These are phyloP conservation scores for Sphaerophoria rueppellii DNA, from an alignment of 2,888 invertebrate species.

Conservation along the genomic window DNA sequence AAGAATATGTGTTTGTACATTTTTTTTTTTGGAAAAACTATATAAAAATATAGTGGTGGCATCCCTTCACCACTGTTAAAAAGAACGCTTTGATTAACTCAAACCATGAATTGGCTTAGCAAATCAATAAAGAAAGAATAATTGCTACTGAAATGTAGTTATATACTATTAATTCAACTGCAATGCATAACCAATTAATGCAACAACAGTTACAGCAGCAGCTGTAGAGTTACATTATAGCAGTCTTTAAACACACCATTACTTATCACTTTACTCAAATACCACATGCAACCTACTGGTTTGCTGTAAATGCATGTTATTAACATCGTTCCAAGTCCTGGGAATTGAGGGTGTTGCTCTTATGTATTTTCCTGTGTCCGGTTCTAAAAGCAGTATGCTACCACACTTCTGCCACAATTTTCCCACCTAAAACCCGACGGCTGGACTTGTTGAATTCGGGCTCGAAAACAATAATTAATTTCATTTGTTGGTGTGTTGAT, in stretches of 20 bases:
- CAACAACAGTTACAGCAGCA: constrained; percentile 5
- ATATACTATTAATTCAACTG: constrained; percentile 4
- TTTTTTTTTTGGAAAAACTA: too few species aligned
- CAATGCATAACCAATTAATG: constrained; percentile 31
- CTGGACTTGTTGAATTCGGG: neutral
- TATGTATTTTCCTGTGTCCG: constrained; percentile 42
- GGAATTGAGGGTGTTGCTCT: constrained; percentile 51
- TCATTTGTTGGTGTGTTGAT: too few species aligned
- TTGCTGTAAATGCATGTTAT: constrained; percentile 55
- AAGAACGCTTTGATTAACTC: neutral
- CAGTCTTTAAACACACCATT: constrained; percentile 59
- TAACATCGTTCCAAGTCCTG: constrained; percentile 46
- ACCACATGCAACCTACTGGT: constrained; percentile 49
- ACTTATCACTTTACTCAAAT: constrained; percentile 57
- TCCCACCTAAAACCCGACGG: neutral
- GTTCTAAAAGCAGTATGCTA: constrained; percentile 41
- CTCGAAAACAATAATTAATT: too few species aligned
- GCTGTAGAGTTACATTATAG: constrained; percentile 6
- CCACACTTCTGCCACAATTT: constrained; percentile 11
- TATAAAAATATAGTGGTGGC: too few species aligned
- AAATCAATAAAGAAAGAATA: constrained; percentile 25
- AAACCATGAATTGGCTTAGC: constrained; percentile 6
- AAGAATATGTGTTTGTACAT: too few species aligned
- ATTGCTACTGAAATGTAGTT: constrained; percentile 10
- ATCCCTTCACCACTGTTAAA: too few species aligned